Evolutionary conservation across 2,113 vertebrate genomes (phyloP), one percentile per base, ranked within the genome.

Genomic region (Anas platyrhynchos): DNA sequence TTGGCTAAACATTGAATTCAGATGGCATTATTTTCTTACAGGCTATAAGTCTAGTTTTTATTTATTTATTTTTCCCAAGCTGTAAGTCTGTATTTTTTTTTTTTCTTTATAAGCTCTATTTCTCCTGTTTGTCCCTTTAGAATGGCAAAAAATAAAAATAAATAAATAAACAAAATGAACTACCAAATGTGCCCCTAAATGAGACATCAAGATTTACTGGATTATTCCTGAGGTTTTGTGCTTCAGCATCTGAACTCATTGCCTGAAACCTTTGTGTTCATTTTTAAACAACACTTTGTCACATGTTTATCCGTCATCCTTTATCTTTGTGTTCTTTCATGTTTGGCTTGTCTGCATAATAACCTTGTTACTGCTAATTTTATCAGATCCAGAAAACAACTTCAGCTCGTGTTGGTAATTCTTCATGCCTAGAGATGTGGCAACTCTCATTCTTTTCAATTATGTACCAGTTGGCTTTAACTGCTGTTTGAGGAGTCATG

Each of bases 1-100:
- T 97, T 93, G 88, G 59, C 94, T 97, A 96, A 98, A 97, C 92
- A 96, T 43, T 97, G 95, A 91, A 97, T 96, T 97, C 94, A 95
- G 74, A 96, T 91, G 95, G 23, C 79, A 41, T 95, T 97, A 41
- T 92, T 94, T 91, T 62, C 59, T 82, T 81, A 23, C 31, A n/a
- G 55, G 50, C 26, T 55, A 6, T 9, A 46, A 44, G 59, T 86
- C 58, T 79, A 25, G 9, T 36, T 80, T 61, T 61, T 34, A 21
- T 62, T 15, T 25, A 50, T 23, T 50, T 50, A 50, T 67, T 77
- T 77, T 84, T 46, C 48, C 43, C 50, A 93, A 91, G 41, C 41
- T 72, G 1, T 84, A 83, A 89, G 43, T 91, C 23, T 8, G 12
- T 26, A 67, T 43, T 65, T 36, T 55, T 12, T 14, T 14, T 59